Evolutionary conservation across 1,140 invertebrate species (phyloP).

Genomic region (Drosophila setifemur): DNA sequence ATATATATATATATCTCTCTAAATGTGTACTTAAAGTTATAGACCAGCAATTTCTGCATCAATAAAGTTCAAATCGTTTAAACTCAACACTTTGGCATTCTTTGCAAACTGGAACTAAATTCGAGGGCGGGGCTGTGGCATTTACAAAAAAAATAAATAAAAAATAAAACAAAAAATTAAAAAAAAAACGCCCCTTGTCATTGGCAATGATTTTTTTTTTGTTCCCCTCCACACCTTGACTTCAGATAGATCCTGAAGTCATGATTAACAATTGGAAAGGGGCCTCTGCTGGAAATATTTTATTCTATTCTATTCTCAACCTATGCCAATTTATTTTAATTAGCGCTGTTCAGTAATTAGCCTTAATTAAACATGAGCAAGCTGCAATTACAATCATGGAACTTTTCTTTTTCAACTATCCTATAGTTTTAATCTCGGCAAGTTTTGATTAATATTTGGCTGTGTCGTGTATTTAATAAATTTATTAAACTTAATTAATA

Average conservation of each 20-base stretch:
- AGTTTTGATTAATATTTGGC: conserved; percentile 15
- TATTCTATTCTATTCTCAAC: conserved; percentile 36
- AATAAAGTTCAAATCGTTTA: conserved; percentile 55
- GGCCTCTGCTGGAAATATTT: conserved; percentile 18
- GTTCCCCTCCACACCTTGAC: conserved; percentile 2
- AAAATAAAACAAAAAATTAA: not conserved
- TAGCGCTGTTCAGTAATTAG: conserved; percentile 44
- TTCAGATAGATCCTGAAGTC: conserved; percentile 28
- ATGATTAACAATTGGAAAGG: conserved; percentile 43
- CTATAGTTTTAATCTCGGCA: not conserved
- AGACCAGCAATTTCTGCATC: conserved; percentile 17
- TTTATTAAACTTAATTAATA: no score
- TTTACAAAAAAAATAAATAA: not conserved
- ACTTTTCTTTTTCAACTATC: conserved; percentile 1
- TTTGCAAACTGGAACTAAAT: conserved; percentile 4
- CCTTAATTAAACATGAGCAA: conserved; percentile 38
- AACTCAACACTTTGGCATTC: conserved; percentile 1
- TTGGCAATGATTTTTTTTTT: not conserved
- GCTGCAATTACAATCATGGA: conserved; percentile 37
- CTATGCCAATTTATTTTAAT: conserved; percentile 54
- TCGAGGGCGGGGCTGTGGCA: conserved; percentile 15
- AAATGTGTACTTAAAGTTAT: conserved; percentile 8
- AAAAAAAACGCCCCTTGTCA: not conserved
- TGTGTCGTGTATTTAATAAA: no score
- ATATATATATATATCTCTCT: conserved; percentile 15